A percentile compares a stretch with the other conserved stretches of the same genome.
These are phyloP conservation scores for Netelia inedita DNA, from an alignment of 2,888 invertebrate genomes.

Conservation along the genomic window DNA sequence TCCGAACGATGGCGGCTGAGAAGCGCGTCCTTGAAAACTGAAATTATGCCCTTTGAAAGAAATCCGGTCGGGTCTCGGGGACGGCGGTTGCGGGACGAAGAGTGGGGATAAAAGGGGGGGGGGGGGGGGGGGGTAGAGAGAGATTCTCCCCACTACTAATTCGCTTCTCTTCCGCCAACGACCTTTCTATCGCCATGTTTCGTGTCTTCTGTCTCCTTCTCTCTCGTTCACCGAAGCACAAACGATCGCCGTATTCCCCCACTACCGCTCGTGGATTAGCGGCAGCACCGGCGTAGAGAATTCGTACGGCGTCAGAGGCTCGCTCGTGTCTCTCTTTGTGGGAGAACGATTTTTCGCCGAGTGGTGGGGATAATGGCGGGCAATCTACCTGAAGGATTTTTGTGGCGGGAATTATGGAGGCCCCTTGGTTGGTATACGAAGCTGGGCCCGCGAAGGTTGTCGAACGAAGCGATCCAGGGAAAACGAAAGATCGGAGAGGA, in stretches of 20 bases:
- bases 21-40: conserved; percentile 84
- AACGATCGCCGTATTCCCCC: conserved; percentile 32
- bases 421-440: conserved; percentile 50
- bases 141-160: conserved; percentile 64
- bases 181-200: conserved; percentile 45
- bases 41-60: conserved; percentile 85
- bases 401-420: conserved; percentile 83
- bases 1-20: conserved; percentile 76
- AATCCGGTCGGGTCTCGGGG: conserved; percentile 79
- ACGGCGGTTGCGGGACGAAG: conserved; percentile 65
- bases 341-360: conserved; percentile 42
- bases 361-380: conserved; percentile 82
- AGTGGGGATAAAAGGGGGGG: conserved; percentile 11
- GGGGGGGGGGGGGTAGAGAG: conserved; percentile 63
- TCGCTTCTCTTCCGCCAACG: conserved; percentile 55
- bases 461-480: conserved; percentile 17
- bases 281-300: conserved; percentile 44
- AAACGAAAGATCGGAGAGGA: conserved; percentile 23
- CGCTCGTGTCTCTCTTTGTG: conserved; percentile 56
- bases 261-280: conserved; percentile 5
- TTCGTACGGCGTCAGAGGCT: not conserved
- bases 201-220: not conserved
- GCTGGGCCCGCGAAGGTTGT: not conserved
- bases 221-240: conserved; percentile 13
- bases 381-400: conserved; percentile 84